Percentiles rank a stretch among this genome's conserved stretches.
Conservation (phyloP, 2,113 vertebrate species). For the Varanus komodoensis region DNA sequence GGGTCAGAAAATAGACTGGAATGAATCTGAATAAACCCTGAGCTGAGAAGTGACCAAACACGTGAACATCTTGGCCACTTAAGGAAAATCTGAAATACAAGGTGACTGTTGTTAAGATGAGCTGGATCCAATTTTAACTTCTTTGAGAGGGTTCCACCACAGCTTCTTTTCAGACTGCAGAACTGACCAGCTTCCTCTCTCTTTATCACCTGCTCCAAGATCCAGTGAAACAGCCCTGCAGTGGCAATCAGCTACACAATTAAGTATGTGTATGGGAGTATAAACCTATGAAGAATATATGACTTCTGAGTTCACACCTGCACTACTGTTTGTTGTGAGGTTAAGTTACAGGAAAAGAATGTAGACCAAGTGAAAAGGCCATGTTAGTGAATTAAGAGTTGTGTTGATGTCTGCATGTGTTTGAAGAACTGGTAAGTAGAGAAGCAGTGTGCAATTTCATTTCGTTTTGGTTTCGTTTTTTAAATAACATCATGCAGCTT, state of each 20-base stretch:
- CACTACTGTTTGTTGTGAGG: neutral
- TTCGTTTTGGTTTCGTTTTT: neutral
- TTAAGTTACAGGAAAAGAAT: neutral
- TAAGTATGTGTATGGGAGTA: neutral
- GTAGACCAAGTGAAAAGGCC: neutral
- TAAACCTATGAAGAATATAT: neutral
- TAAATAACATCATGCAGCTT: neutral
- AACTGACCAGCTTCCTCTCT: neutral
- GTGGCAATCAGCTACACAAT: neutral
- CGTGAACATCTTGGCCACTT: neutral
- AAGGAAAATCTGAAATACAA: neutral
- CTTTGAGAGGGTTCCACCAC: neutral
- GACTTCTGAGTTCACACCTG: neutral
- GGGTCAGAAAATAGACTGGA: neutral
- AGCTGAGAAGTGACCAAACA: neutral
- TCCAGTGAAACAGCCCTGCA: neutral
- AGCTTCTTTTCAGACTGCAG: neutral
- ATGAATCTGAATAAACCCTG: neutral
- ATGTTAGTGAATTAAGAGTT: neutral
- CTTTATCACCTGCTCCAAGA: neutral
- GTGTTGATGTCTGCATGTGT: neutral
- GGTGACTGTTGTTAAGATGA: too few species aligned
- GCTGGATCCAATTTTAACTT: too few species aligned
- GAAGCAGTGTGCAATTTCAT: neutral
- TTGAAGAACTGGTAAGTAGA: neutral